Evolutionary conservation across 2,797 vertebrate genomes (phyloP).

Genomic region (Pelodytes ibericus): DNA sequence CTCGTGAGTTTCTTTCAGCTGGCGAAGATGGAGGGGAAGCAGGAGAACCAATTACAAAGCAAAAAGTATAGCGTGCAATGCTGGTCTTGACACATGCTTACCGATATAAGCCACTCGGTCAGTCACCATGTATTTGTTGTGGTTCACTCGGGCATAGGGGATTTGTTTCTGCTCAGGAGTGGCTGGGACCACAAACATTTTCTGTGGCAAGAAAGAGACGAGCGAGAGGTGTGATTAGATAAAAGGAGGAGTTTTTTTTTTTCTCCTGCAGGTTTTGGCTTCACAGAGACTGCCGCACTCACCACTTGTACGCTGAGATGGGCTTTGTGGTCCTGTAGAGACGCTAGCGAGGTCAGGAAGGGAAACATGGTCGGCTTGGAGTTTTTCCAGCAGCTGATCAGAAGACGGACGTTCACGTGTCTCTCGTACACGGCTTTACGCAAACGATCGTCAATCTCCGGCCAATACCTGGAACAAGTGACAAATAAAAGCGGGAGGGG

Average conservation of each 20-base stretch:
- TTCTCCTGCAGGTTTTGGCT: too few species aligned
- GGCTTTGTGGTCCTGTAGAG: conserved; percentile 71
- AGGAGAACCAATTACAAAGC: too few species aligned
- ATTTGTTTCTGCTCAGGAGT: conserved; percentile 77
- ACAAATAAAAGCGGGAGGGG: neutral
- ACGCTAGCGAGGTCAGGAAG: conserved; percentile 85
- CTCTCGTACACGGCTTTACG: conserved; percentile 78
- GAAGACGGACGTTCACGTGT: conserved; percentile 73
- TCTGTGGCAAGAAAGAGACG: conserved; percentile 65
- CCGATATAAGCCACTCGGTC: conserved; percentile 87
- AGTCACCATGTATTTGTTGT: conserved; percentile 97
- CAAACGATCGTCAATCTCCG: conserved; percentile 79
- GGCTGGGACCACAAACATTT: conserved; percentile 83
- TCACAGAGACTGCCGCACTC: conserved; percentile 52
- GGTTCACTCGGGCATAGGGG: conserved; percentile 88
- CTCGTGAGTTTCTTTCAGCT: too few species aligned
- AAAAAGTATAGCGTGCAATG: too few species aligned
- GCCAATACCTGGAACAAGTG: conserved; percentile 82
- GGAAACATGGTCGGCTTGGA: conserved; percentile 77
- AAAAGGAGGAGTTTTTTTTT: too few species aligned
- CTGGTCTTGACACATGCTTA: too few species aligned
- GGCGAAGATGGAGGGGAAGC: too few species aligned
- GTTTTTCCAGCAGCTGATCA: conserved; percentile 85
- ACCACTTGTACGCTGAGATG: conserved; percentile 85
- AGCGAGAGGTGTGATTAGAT: neutral